These are phyloP conservation scores for Cosmia pyralina DNA, from an alignment of 2,888 invertebrate species.

Conservation along the genomic window DNA sequence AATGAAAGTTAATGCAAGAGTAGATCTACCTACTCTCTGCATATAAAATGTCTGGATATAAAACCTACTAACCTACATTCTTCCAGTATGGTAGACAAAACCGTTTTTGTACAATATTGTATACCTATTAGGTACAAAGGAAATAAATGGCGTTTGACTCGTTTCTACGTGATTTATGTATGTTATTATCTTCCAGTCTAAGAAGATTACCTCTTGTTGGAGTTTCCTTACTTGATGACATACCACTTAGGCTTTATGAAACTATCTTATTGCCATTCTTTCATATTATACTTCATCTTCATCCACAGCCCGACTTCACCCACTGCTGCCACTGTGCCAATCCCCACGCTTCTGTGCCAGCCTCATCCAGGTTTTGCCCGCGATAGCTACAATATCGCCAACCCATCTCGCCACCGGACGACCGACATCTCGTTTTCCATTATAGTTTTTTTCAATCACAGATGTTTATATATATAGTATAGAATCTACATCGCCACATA, in stretches of 20 bases:
- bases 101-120: slow-evolving; percentile 19
- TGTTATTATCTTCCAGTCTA: slow-evolving; percentile 28
- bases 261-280: slow-evolving; percentile 18
- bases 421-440: no score
- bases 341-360: no score
- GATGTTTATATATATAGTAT: no score
- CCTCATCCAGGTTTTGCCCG: no score
- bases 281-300: not conserved
- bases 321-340: no score
- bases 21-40: not conserved
- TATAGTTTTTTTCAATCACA: no score
- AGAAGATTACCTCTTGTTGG: slow-evolving; percentile 14
- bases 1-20: slow-evolving; percentile 4
- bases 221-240: slow-evolving; percentile 16
- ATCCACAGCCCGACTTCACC: no score
- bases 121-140: slow-evolving; percentile 16
- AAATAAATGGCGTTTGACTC: slow-evolving; percentile 29
- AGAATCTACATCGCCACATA: no score
- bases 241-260: not conserved
- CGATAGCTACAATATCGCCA: no score
- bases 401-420: no score
- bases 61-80: slow-evolving; percentile 29
- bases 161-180: slow-evolving; percentile 24
- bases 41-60: slow-evolving; percentile 15
- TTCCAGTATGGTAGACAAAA: slow-evolving; percentile 19